Evolutionary conservation across 2,888 invertebrate species (phyloP), one percentile per base, ranked within the genome.

Genomic region (Drosophila limbata): DNA sequence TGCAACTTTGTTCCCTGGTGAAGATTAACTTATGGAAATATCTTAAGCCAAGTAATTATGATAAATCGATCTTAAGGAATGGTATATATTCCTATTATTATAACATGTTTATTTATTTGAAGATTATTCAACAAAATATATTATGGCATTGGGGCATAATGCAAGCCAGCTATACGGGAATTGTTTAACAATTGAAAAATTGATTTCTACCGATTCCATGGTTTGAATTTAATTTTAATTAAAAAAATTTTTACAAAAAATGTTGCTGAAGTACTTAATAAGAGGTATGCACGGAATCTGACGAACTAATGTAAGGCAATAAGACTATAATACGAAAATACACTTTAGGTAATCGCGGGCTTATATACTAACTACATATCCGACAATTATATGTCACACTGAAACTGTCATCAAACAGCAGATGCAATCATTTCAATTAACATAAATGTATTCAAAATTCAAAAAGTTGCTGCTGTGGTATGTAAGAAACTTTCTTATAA

Each of bases 1-100:
- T 35, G 37, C 60, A 2, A 60, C 68, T 1, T 28, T 75, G 4
- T 79, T 79, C 8, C 79, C 68, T 3, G 51, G 13, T 1, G 50
- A 68, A 40, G 45, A 62, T 31, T 59, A 65, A 48, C 28, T 45
- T 2, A 21, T 59, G 2, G 21, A 39, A 2, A 9, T n/a, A 19
- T 55, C 19, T 19, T 35, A 25, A 45, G 4, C 6, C 10, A 10
- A 21, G 44, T 56, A 33, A 56, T n/a, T 44, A 4, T 42, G 3
- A 13, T 44, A 6, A 19, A 11, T 42, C 4, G 8, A 39, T 15
- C 8, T 15, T 39, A 19, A 17, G 3, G 33, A 33, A 19, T 11
- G 10, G 4, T 19, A 42, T 19, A 1, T 42, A n/a, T n/a, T n/a
- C n/a, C n/a, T n/a, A n/a, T n/a, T n/a, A n/a, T n/a, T n/a, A n/a